Base-by-base conservation (phyloP, 2,888 invertebrate species). In the Cheiracanthium punctorium region DNA sequence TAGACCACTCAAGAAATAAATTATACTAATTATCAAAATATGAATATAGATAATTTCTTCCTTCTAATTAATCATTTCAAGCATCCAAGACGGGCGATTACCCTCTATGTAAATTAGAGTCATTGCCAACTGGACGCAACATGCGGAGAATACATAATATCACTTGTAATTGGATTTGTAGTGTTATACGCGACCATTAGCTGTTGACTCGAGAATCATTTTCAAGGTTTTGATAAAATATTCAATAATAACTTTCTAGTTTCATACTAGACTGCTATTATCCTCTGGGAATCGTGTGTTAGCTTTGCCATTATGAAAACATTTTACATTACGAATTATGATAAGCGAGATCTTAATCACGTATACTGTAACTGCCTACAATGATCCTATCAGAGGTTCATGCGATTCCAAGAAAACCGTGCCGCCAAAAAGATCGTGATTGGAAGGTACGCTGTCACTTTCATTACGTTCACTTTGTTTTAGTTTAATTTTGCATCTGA, bases 331-430 rank as follows among this genome's bases (percentile, higher is more conserved):
- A 85, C 69, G 58, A 74, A 85, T 79, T 69, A 37, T 79, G 79
- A 85, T 79, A 77, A 79, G 77, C 12, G 70, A 77, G 67, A 64
- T 84, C 79, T 79, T 84, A 79, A 84, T 84, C 77, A 77, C 69
- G 48, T 72, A 37, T 64, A 48, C 33, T 30, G 73, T 75, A 75
- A 70, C 71, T 24, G 74, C 84, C 73, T 84, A 79, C 70, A 30
- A 67, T 24, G 79, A 79, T 84, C 72, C 79, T 58, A 85, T 79
- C 79, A 73, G 32, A n/a, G n/a, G 58, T 29, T 52, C n/a, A n/a
- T n/a, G n/a, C n/a, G n/a, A n/a, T n/a, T n/a, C n/a, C n/a, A n/a
- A n/a, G n/a, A n/a, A n/a, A n/a, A n/a, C n/a, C 84, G 79, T 79
- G 79, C 74, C 58, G 69, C 70, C 32, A n/a, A n/a, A n/a, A 28